phyloP scores from a whole-genome alignment of 2,113 vertebrate species.

The Ophthalmolycus amberensis region DNA sequence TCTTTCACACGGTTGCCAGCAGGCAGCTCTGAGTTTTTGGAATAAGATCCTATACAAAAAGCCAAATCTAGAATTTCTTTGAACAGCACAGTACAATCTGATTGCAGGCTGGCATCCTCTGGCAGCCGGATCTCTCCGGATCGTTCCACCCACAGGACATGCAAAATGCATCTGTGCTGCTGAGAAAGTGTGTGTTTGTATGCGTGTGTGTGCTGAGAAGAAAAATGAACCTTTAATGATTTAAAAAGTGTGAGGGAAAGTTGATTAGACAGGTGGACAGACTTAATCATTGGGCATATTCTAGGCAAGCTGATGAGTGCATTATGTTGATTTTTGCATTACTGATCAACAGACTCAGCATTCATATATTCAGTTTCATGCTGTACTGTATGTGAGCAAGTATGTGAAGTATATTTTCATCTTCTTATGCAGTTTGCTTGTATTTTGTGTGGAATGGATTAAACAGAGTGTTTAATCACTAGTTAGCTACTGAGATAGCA shows the following conservation, averaged over 20 bases:
- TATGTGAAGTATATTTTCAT: background rate
- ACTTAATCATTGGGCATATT: constrained; percentile 28
- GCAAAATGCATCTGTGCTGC: constrained; percentile 57
- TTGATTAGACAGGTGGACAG: constrained; percentile 32
- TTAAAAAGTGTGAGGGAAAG: constrained; percentile 35
- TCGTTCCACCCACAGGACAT: constrained; percentile 70
- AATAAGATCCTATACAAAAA: constrained; percentile 60
- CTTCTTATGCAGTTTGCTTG: background rate
- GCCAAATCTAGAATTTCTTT: constrained; percentile 65
- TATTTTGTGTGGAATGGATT: background rate
- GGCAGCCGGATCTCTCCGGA: constrained; percentile 61
- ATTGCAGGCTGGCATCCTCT: constrained; percentile 66
- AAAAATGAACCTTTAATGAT: background rate
- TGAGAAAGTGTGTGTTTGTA: constrained; percentile 32
- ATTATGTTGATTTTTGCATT: background rate
- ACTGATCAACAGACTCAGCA: background rate
- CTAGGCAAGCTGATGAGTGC: background rate
- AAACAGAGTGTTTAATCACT: background rate
- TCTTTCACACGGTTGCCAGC: constrained; percentile 37
- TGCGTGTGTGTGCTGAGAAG: background rate
- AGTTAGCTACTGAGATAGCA: background rate
- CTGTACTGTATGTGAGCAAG: background rate
- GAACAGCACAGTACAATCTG: constrained; percentile 61
- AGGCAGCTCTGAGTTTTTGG: constrained; percentile 60
- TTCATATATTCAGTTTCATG: background rate